Evolutionary conservation across 2,888 invertebrate genomes (phyloP), one percentile per base, ranked within the genome.

Genomic region (Drosophila testacea): DNA sequence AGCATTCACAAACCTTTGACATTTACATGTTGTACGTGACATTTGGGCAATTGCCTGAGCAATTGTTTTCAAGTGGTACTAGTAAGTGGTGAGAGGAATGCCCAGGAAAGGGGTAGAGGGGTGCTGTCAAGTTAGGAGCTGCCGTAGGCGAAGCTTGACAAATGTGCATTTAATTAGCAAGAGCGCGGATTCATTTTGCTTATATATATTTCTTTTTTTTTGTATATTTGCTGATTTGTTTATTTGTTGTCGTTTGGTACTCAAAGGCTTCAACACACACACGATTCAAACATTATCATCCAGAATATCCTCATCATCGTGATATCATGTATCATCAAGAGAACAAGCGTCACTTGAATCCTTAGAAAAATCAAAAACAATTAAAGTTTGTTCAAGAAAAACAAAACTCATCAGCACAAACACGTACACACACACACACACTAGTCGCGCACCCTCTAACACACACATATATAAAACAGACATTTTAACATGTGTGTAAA

Each of bases 341-440:
- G 30, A 59, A 64, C 52, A 65, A 80, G 69, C 77, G 86, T 83
- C 86, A 75, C 60, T 85, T 72, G 88, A 85, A 85, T 89, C 85
- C 85, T 84, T 85, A 85, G 42, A 66, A 87, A 88, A 89, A 85
- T 89, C 88, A 82, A 85, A 85, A 85, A 85, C 85, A 85, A 85
- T 85, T 85, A 87, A 85, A 85, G 85, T 85, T 85, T 84, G 75
- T 73, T 82, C 82, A 87, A 88, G 82, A 80, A 89, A 89, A 87
- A 89, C 82, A 89, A 80, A 87, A 81, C 84, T 87, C 81, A 88
- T 86, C 81, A 77, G 76, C 67, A 4, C 44, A 41, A 59, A 69
- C 59, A 55, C 63, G 30, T 28, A 48, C 57, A 42, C 65, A 59
- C 36, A 56, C 61, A 61, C 28, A 57, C 30, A 44, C 16, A 39